These are phyloP conservation scores for Melieria omissa DNA, from an alignment of 2,888 invertebrate genomes.

Conservation along the genomic window DNA sequence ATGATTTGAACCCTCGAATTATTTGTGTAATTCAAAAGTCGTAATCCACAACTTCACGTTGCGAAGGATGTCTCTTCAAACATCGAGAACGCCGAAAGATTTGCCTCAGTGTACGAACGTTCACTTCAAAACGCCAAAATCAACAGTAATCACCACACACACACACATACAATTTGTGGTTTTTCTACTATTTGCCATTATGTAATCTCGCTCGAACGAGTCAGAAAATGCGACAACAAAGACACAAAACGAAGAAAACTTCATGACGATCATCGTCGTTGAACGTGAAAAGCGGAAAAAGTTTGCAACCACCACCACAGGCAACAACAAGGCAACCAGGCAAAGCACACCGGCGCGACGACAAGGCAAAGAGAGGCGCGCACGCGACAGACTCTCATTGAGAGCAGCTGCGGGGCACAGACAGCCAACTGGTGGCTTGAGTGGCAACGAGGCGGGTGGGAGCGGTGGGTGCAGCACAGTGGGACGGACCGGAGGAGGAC, in stretches of 20 bases:
- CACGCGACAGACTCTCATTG: neutral
- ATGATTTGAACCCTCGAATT: no score
- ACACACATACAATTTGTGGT: no score
- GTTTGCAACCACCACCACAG: conserved; percentile 50
- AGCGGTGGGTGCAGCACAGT: neutral
- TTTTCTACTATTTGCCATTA: no score
- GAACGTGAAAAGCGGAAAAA: conserved; percentile 67
- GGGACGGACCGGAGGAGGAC: neutral
- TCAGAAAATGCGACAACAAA: conserved; percentile 18
- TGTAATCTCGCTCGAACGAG: neutral
- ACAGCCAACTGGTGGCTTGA: neutral
- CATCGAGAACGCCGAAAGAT: no score
- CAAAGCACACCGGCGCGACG: conserved; percentile 8
- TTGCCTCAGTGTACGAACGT: no score
- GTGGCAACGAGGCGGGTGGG: neutral
- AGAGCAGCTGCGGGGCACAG: neutral
- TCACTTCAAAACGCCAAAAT: no score
- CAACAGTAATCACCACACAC: no score
- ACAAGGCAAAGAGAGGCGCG: no score
- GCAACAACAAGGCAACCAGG: conserved; percentile 5
- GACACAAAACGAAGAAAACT: conserved; percentile 29
- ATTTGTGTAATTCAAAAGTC: no score
- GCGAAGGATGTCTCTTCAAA: no score
- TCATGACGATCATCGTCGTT: conserved; percentile 64
- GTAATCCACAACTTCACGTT: no score